These are phyloP conservation scores for Catamblyrhynchus diadema DNA, from an alignment of 2,797 vertebrate genomes.

Conservation along the genomic window DNA sequence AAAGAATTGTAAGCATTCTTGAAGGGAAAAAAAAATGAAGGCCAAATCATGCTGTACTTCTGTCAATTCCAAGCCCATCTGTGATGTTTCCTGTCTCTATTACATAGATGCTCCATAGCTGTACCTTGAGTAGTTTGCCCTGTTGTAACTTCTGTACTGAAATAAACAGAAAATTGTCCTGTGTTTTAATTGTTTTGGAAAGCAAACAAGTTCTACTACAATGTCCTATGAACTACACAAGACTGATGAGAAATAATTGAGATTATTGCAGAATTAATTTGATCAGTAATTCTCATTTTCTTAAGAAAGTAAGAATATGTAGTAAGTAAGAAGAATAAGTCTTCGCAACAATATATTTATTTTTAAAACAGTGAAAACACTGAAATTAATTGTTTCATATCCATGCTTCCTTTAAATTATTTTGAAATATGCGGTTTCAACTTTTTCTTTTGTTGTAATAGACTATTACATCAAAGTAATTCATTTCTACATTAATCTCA, in stretches of 20 bases:
- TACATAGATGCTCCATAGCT: neutral
- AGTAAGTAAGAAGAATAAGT: too few species aligned
- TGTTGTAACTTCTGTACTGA: neutral
- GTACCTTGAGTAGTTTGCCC: neutral
- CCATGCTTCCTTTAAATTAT: neutral
- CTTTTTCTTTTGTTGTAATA: neutral
- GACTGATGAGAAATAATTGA: neutral
- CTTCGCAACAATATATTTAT: neutral
- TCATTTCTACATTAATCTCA: neutral
- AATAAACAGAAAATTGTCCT: neutral
- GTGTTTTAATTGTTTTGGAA: neutral
- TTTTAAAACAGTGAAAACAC: neutral
- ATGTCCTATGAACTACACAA: accelerated
- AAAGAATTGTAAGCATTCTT: neutral
- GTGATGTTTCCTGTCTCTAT: neutral
- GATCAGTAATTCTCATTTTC: neutral
- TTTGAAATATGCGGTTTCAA: accelerated
- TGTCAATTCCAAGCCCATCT: neutral
- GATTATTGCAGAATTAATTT: neutral
- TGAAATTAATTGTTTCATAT: neutral
- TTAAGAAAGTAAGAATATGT: neutral
- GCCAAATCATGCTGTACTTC: neutral
- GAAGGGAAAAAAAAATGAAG: neutral
- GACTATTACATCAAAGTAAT: neutral
- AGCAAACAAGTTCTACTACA: neutral